These are phyloP conservation scores for Crematogaster levior DNA, from an alignment of 2,888 invertebrate species.

Conservation along the genomic window DNA sequence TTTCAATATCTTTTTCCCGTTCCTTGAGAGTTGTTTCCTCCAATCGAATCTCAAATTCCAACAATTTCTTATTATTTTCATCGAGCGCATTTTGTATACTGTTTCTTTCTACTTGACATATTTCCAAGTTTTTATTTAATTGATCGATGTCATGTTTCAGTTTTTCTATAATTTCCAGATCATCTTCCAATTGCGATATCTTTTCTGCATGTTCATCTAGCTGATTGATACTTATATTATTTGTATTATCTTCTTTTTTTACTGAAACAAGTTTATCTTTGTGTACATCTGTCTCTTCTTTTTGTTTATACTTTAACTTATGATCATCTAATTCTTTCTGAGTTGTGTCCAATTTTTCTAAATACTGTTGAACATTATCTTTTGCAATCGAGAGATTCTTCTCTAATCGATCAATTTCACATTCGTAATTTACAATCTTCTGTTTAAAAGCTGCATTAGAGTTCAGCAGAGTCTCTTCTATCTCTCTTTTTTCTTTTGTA, in stretches of 20 bases:
- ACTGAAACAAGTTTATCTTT: not conserved
- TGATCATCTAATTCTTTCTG: constrained; percentile 48
- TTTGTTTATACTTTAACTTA: constrained; percentile 18
- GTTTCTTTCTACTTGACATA: constrained; percentile 61
- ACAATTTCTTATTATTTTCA: constrained; percentile 57
- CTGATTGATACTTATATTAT: not conserved
- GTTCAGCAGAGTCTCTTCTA: constrained; percentile 46
- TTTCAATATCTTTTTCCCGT: constrained; percentile 80
- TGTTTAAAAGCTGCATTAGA: constrained; percentile 17
- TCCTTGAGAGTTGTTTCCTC: constrained; percentile 62
- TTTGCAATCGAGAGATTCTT: constrained; percentile 20
- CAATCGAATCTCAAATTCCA: constrained; percentile 60
- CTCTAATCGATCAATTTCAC: constrained; percentile 34
- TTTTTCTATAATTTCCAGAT: constrained; percentile 49
- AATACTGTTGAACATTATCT: constrained; percentile 22
- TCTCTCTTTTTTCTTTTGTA: constrained; percentile 41
- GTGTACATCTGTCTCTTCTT: not conserved
- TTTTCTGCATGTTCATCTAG: constrained; percentile 59
- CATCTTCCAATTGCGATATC: constrained; percentile 62
- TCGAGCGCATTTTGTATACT: constrained; percentile 50
- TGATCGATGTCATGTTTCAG: constrained; percentile 56
- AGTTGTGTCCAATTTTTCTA: constrained; percentile 33
- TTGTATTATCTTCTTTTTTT: not conserved
- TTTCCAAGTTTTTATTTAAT: constrained; percentile 63
- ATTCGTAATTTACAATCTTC: constrained; percentile 46